Percentiles rank a stretch among this genome's conserved stretches.
Evolutionary conservation across 2,113 vertebrate species (phyloP).

Genomic region (Furnarius figulus): DNA sequence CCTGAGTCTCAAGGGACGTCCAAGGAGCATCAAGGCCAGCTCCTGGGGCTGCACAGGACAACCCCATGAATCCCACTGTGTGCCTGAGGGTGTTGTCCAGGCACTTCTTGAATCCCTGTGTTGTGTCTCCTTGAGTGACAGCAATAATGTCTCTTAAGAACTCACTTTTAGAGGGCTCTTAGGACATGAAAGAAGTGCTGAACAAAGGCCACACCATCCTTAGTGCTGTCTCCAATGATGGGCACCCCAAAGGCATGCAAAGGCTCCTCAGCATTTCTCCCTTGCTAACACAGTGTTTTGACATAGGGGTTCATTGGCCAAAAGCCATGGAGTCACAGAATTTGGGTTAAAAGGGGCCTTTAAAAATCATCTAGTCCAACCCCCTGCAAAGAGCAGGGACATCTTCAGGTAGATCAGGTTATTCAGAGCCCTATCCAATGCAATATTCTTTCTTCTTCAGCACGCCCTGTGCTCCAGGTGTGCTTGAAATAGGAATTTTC

Average conservation of each 20-base stretch:
- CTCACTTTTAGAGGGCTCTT: background rate
- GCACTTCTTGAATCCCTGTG: accelerated
- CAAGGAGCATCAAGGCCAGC: accelerated
- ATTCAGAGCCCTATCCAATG: no score
- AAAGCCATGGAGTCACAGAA: background rate
- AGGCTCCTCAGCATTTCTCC: background rate
- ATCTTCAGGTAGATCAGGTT: background rate
- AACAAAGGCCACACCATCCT: accelerated
- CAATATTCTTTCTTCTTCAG: background rate
- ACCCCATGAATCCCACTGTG: background rate
- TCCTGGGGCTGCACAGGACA: background rate
- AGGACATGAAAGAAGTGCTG: background rate
- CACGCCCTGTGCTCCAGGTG: background rate
- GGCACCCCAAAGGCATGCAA: background rate
- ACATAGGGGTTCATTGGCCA: background rate
- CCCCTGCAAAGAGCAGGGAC: no score
- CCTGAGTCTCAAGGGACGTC: background rate
- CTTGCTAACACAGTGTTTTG: accelerated
- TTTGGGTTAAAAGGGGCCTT: background rate
- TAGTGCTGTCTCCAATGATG: accelerated
- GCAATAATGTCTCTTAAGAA: background rate
- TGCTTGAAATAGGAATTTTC: background rate
- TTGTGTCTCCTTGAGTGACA: background rate
- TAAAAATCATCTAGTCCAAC: background rate
- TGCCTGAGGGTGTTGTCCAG: accelerated